Percentiles rank a stretch among this genome's conserved stretches.
Evolutionary conservation across 2,113 vertebrate species (phyloP).

Genomic region (Apus apus): DNA sequence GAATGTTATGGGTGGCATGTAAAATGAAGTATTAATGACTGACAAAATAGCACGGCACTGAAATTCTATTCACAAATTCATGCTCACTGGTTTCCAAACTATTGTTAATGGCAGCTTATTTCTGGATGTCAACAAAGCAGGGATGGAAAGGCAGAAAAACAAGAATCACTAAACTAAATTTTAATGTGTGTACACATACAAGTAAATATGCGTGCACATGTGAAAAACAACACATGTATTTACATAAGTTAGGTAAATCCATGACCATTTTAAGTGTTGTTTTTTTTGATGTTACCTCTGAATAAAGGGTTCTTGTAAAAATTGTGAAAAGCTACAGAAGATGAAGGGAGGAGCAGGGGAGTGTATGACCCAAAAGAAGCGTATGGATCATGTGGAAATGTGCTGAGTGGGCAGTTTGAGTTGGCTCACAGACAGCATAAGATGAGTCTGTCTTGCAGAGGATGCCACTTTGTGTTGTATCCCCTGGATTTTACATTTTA

Average conservation of each 20-base stretch:
- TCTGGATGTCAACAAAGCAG: background rate
- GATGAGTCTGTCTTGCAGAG: background rate
- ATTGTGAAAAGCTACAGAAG: background rate
- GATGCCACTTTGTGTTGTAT: background rate
- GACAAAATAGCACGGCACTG: background rate
- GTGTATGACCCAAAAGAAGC: background rate
- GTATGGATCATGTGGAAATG: background rate
- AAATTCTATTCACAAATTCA: constrained; percentile 1
- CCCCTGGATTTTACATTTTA: background rate
- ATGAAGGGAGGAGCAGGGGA: background rate
- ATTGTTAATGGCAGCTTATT: background rate
- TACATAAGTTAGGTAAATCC: background rate
- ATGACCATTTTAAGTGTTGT: background rate
- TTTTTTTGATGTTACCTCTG: background rate
- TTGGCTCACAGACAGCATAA: background rate
- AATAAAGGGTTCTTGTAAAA: background rate
- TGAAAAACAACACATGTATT: too few relatives aligned
- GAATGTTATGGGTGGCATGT: background rate
- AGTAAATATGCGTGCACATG: background rate
- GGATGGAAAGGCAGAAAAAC: background rate
- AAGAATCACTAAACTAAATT: background rate
- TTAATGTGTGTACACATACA: background rate
- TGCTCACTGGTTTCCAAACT: background rate
- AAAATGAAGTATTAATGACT: constrained; percentile 22
- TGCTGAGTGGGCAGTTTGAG: background rate